Evolutionary conservation across 2,797 vertebrate species (phyloP).

Genomic region (Poeciliopsis turneri): DNA sequence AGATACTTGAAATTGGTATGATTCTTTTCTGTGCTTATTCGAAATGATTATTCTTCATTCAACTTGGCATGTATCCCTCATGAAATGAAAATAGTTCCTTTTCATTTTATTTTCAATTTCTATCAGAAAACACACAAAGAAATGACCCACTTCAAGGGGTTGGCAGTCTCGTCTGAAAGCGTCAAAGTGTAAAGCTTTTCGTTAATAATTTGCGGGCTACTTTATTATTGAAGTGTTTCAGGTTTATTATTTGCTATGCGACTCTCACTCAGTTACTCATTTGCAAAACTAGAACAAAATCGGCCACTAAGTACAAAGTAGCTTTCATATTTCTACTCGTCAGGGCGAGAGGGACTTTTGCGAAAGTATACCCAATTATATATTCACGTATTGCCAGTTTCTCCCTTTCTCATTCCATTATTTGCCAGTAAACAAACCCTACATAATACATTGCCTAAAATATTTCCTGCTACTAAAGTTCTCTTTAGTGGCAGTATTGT

Average conservation of each 20-base stretch:
- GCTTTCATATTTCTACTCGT: not conserved
- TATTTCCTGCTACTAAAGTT: no score
- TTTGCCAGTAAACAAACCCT: not conserved
- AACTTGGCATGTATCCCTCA: conserved; percentile 69
- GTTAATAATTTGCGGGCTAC: conserved; percentile 10
- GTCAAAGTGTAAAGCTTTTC: not conserved
- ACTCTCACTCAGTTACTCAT: not conserved
- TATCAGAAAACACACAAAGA: conserved; percentile 9
- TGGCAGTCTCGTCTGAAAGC: conserved; percentile 20
- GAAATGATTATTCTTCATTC: conserved; percentile 56
- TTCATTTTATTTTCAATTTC: conserved; percentile 9
- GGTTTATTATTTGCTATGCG: not conserved
- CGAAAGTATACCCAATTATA: not conserved
- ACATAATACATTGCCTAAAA: not conserved
- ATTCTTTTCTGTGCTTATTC: conserved; percentile 40
- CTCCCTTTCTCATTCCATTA: not conserved
- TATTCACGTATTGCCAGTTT: not conserved
- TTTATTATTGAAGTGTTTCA: not conserved
- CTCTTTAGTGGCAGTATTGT: not conserved
- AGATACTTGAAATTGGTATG: conserved; percentile 29
- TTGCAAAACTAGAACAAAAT: not conserved
- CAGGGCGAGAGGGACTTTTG: not conserved
- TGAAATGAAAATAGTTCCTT: conserved; percentile 73
- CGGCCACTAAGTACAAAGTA: not conserved
- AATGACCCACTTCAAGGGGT: conserved; percentile 10